Percentiles rank a stretch among this genome's conserved stretches.
Evolutionary conservation across 2,113 vertebrate species (phyloP).

Genomic region (Turnix velox): DNA sequence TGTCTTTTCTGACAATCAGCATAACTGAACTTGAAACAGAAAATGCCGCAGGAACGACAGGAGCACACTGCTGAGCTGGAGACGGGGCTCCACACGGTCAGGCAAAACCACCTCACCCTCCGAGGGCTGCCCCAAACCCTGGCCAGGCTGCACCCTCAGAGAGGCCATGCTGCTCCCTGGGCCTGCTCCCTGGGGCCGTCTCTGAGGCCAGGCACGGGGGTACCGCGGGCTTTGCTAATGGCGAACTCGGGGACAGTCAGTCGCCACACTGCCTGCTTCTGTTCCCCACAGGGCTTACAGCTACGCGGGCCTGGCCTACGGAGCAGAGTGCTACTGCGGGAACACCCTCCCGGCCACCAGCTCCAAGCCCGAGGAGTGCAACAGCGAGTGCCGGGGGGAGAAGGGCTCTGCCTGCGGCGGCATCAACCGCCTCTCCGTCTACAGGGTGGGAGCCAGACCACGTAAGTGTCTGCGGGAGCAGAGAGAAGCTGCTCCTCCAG

Average conservation of each 20-base stretch:
- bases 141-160: accelerated
- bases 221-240: accelerated
- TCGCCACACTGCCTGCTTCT: accelerated
- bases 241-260: accelerated
- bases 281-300: conserved; percentile 77
- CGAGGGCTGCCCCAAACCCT: accelerated
- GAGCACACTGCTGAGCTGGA: accelerated
- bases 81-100: accelerated
- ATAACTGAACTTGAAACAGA: neutral
- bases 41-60: accelerated
- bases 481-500: accelerated
- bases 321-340: conserved; percentile 93
- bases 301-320: conserved; percentile 88
- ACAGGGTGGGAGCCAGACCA: conserved; percentile 76
- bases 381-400: conserved; percentile 85
- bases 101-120: neutral
- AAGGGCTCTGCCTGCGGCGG: conserved; percentile 86
- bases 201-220: neutral
- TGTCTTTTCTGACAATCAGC: neutral
- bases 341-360: conserved; percentile 74
- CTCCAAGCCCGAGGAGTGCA: conserved; percentile 81
- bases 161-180: accelerated
- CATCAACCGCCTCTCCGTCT: conserved; percentile 85
- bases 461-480: conserved; percentile 69
- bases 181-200: accelerated